Conservation (phyloP, 1,140 invertebrate genomes). For the Vollenhovia emeryi region DNA sequence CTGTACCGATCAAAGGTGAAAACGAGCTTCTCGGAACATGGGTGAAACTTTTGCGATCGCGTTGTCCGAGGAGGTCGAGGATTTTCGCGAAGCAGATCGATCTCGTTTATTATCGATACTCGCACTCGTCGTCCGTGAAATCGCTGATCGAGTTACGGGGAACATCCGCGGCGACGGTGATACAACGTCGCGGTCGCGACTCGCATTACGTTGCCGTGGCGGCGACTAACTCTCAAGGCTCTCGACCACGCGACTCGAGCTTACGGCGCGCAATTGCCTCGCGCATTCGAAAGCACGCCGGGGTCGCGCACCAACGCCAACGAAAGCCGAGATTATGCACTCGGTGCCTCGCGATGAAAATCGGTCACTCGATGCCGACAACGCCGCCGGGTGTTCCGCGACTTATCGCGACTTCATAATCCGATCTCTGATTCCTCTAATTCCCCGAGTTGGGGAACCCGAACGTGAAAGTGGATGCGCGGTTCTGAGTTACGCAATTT, state of each 20-base stretch:
- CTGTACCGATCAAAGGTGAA: neutral
- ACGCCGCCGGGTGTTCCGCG: neutral
- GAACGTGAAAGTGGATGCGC: neutral
- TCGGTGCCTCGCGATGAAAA: neutral
- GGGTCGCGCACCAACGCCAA: slow-evolving; percentile 18
- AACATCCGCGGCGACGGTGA: neutral
- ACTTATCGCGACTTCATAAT: slow-evolving; percentile 13
- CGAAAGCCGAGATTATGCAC: slow-evolving; percentile 36
- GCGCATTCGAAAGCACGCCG: slow-evolving; percentile 63
- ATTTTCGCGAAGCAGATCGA: neutral
- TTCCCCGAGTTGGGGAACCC: neutral
- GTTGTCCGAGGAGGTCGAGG: neutral
- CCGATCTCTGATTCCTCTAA: neutral
- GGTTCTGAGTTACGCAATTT: neutral
- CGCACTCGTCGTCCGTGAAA: neutral
- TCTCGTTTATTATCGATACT: neutral
- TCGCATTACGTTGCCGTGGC: slow-evolving; percentile 69
- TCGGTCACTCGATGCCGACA: slow-evolving; percentile 1
- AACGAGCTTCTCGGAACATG: neutral
- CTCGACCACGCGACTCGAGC: slow-evolving; percentile 68
- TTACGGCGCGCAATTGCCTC: slow-evolving; percentile 65
- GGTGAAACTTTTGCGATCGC: neutral
- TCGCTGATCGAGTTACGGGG: neutral
- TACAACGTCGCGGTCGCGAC: slow-evolving; percentile 34
- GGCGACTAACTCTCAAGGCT: slow-evolving; percentile 70